Base-by-base conservation (phyloP, 2,797 vertebrate genomes). In the Tadarida brasiliensis region DNA sequence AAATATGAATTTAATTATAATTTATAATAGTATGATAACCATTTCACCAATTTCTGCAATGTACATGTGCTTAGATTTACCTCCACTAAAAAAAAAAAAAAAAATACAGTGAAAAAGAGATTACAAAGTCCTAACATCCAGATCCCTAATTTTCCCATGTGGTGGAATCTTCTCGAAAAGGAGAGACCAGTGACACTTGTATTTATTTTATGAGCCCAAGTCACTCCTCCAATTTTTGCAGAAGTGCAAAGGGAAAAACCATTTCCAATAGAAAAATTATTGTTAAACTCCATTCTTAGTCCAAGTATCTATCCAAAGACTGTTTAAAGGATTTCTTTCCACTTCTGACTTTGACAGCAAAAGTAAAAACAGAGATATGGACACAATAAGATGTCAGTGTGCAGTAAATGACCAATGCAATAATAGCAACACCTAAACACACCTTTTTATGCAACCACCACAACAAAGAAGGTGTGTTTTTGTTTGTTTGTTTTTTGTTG, bases 21-120 rank as follows among this genome's bases (percentile, higher is more conserved):
- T 84, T 68, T 70, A 68, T 76, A 82, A 63, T 30, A 71, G 73
- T 80, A 39, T 57, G 20, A 90, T 39, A 73, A 68, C 33, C 65
- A 92, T 78, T 65, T 96, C 47, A 74, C 59, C 54, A 76, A 70
- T 81, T 87, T 92, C n/a, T 78, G 54, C 30, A 78, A 65, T 65
- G 39, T 71, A 30, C 17, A 49, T 49, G 9, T 65, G 28, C n/a
- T 95, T 95, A 65, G 15, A 54, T 89, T 73, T 78, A 67, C 24
- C 24, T n/a, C 3, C 20, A 7, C 20, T 44, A 39, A 68, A 54
- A 44, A 44, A 44, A 44, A 44, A 44, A 44, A 44, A 44, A 71
- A n/a, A 73, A 11, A 26, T n/a, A 68, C 10, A 51, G 22, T 73
- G 54, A 33, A 80, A 19, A 73, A 73, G 47, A 68, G 20, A 10